Evolutionary conservation across 2,113 vertebrate species (phyloP), one percentile per base, ranked within the genome.

Genomic region (Micronisus gabar): DNA sequence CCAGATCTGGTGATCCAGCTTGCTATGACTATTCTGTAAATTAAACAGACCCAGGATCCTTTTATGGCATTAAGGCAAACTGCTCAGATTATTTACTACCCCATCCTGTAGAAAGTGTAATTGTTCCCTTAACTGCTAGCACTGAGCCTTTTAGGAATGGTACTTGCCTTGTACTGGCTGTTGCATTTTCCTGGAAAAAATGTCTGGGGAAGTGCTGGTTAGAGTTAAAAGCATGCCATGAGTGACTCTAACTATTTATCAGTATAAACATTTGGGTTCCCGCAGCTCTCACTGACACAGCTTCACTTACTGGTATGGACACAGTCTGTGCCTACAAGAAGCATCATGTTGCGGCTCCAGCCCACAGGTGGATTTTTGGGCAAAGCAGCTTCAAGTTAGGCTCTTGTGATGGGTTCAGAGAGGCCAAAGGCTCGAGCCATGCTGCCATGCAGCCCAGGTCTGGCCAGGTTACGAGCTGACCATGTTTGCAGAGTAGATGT

Each of bases 341-440:
- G 26, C 43, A 41, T 36, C 13, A 15, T 7, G 27, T 45, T 72
- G 27, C 11, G 78, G 23, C 23, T 96, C 6, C 23, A 61, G 59
- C 50, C 50, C 34, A 36, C 23, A 45, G 41, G 15, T 66, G 53
- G 22, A 30, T 47, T 88, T 94, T 36, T 27, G 19, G 53, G 43
- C 32, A 71, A 34, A 75, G 13, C 22, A 59, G 10, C 32, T 50
- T 59, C n/a, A 52, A 21, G 8, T 40, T 34, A 66, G 30, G 15
- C 9, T 78, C 21, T 38, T 3, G 3, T 61, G 23, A 10, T 20
- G 29, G 13, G 7, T 58, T 93, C 34, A 89, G 72, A 7, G 7
- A 61, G 38, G 56, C 2, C 10, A 29, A 62, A 78, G 21, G 56
- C 63, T 79, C 0, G 0, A 47, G 52, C 20, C 0, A 0, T 34